Percentiles rank a stretch among this genome's conserved stretches.
Conservation (phyloP, 2,888 invertebrate species). For the Drosophila macrospina region DNA sequence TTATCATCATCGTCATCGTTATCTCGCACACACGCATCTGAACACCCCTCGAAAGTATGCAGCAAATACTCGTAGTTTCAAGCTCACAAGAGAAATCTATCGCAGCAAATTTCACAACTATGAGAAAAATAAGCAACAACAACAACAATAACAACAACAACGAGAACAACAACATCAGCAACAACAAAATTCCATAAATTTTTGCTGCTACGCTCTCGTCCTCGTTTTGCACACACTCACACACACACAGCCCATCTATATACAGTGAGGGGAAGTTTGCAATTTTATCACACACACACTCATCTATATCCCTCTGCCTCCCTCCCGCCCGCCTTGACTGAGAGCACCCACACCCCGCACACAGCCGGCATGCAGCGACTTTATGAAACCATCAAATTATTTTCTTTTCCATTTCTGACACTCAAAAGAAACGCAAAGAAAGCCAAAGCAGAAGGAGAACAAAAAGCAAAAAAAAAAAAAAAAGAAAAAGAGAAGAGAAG, state of each 20-base stretch:
- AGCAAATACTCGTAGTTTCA: conserved; percentile 62
- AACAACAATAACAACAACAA: conserved; percentile 33
- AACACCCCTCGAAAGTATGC: conserved; percentile 65
- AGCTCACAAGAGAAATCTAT: conserved; percentile 70
- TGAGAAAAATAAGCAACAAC: conserved; percentile 57
- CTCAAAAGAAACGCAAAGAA: conserved; percentile 80
- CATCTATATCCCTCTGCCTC: conserved; percentile 10
- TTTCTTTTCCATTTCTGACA: conserved; percentile 85
- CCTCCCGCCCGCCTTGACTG: too few species aligned
- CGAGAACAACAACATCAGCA: conserved; percentile 15
- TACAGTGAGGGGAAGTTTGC: conserved; percentile 67
- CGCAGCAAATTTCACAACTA: conserved; percentile 70
- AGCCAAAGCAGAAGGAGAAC: conserved; percentile 40
- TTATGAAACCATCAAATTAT: conserved; percentile 85
- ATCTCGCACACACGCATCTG: conserved; percentile 50
- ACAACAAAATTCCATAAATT: conserved; percentile 74
- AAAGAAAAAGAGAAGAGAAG: too few species aligned
- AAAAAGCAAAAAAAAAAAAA: too few species aligned
- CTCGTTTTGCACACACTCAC: conserved; percentile 39
- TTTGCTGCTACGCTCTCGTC: conserved; percentile 60
- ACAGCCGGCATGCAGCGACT: conserved; percentile 70
- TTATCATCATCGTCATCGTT: conserved; percentile 61
- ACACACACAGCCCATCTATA: conserved; percentile 24
- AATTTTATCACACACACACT: conserved; percentile 76
- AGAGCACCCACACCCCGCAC: conserved; percentile 26